phyloP scores from a whole-genome alignment of 2,797 vertebrate genomes.

The Meriones psammophilus region DNA sequence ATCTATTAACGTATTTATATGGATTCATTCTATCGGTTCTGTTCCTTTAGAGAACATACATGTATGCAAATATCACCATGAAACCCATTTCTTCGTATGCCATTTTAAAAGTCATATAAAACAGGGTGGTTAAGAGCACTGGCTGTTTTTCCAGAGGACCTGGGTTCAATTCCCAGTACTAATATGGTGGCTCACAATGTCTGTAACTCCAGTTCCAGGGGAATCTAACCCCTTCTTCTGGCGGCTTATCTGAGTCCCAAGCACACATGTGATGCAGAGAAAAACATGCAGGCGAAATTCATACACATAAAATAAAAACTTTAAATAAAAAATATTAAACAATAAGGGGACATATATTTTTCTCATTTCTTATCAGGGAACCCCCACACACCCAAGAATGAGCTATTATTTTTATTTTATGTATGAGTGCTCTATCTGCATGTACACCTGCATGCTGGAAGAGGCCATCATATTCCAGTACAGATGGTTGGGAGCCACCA shows the following conservation, averaged over 20 bases:
- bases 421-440: too few species aligned
- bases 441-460: too few species aligned
- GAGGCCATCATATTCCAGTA: too few species aligned
- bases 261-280: not conserved
- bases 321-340: not conserved
- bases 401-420: too few species aligned
- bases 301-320: not conserved
- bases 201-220: not conserved
- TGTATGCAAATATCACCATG: not conserved
- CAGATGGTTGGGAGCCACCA: too few species aligned
- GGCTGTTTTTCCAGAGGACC: not conserved
- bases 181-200: not conserved
- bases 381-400: not conserved
- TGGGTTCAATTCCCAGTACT: not conserved
- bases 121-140: not conserved
- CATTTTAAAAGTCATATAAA: not conserved
- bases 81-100: not conserved
- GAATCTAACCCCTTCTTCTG: not conserved
- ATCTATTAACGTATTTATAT: not conserved
- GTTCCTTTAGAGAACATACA: not conserved
- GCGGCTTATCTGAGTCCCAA: not conserved
- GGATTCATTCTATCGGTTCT: not conserved
- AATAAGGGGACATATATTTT: not conserved
- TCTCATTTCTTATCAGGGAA: not conserved
- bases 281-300: not conserved